phyloP scores from a whole-genome alignment of 35 echinoderm and acorn worm genomes.

The Heliocidaris erythrogramma region DNA sequence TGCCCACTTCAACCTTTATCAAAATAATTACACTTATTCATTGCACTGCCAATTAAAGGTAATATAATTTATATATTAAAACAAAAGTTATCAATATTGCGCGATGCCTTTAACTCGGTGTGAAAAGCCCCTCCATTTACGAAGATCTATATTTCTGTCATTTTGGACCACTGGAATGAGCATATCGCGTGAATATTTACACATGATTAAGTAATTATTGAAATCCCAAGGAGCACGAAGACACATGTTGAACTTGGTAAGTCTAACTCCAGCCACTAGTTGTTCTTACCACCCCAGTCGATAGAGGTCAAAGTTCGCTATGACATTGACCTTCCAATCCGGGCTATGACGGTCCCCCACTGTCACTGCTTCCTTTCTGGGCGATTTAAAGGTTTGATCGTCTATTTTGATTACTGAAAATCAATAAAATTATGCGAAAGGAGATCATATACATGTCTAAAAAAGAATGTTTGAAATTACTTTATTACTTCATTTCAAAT shows the following conservation, averaged over 20 bases:
- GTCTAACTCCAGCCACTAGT: neutral
- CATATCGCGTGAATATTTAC: conserved; percentile 40
- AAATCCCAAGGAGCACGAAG: neutral
- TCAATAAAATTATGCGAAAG: neutral
- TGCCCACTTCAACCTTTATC: too few relatives aligned
- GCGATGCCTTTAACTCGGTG: neutral
- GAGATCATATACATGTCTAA: neutral
- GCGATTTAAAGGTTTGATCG: neutral
- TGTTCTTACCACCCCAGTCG: conserved; percentile 17
- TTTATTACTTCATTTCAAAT: neutral
- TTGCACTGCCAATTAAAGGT: too few relatives aligned
- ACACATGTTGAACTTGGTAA: neutral
- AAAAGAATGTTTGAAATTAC: neutral
- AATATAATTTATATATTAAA: neutral
- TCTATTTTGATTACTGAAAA: neutral
- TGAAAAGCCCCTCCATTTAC: neutral
- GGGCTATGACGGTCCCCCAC: neutral
- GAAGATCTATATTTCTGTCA: conserved; percentile 16
- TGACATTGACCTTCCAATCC: conserved; percentile 25
- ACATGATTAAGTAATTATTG: conserved; percentile 32
- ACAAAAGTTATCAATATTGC: neutral
- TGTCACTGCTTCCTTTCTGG: neutral
- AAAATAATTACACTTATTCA: too few relatives aligned
- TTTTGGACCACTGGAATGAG: neutral
- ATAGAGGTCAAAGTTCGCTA: neutral